Percentiles rank a stretch among this genome's conserved stretches.
phyloP scores from a whole-genome alignment of 2,113 vertebrate genomes.

The Sialia sialis region DNA sequence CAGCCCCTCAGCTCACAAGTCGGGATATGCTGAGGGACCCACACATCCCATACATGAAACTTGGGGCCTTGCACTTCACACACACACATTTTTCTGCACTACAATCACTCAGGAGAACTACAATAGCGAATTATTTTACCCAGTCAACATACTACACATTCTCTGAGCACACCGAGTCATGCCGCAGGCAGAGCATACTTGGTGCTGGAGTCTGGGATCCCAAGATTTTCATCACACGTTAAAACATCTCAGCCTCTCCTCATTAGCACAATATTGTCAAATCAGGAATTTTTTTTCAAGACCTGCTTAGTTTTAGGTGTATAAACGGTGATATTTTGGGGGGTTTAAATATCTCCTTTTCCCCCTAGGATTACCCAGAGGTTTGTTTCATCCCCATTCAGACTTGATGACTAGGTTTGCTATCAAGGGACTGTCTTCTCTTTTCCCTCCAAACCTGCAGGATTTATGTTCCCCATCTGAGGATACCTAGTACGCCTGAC shows the following conservation, averaged over 20 bases:
- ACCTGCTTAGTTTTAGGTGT: background rate
- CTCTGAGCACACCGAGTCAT: background rate
- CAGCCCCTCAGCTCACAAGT: background rate
- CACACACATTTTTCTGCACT: constrained; percentile 32
- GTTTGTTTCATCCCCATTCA: background rate
- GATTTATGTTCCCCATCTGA: background rate
- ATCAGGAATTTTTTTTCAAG: background rate
- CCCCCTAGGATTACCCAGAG: background rate
- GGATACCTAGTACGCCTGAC: background rate
- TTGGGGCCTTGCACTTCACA: background rate
- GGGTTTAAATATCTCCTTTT: background rate
- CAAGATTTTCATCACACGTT: background rate
- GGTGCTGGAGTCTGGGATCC: background rate
- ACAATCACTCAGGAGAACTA: constrained; percentile 28
- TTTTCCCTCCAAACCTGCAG: background rate
- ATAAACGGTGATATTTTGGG: background rate
- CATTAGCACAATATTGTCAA: background rate
- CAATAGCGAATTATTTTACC: constrained; percentile 44
- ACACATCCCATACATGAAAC: background rate
- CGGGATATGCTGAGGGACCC: background rate
- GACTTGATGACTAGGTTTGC: background rate
- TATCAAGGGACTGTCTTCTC: background rate
- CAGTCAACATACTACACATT: background rate
- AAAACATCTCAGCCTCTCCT: background rate
- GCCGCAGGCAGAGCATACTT: background rate